These are phyloP conservation scores for Heliconius melpomene DNA, from an alignment of 1,140 invertebrate genomes.

Conservation along the genomic window DNA sequence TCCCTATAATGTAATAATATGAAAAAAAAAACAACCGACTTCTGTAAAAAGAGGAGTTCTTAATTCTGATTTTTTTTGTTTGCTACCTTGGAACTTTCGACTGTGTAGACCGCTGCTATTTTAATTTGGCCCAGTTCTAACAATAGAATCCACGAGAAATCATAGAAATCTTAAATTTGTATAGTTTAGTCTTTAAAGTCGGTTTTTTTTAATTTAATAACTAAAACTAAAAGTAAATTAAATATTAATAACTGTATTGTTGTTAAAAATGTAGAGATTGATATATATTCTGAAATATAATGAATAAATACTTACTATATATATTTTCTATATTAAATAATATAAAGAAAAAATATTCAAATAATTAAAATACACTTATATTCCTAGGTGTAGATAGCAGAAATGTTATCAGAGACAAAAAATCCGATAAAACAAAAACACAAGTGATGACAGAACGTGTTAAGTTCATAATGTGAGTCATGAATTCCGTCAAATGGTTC, in stretches of 20 bases:
- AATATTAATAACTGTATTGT: too few species aligned
- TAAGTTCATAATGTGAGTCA: conserved; percentile 60
- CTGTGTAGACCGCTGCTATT: too few species aligned
- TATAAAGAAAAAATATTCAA: background rate
- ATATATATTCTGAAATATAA: background rate
- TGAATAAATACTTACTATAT: background rate
- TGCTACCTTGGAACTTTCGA: too few species aligned
- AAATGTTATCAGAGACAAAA: conserved; percentile 19
- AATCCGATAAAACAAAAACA: conserved; percentile 18
- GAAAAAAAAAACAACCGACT: background rate
- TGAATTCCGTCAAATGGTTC: conserved; percentile 72
- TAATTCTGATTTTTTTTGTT: too few species aligned
- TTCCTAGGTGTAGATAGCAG: background rate
- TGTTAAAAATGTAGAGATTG: too few species aligned
- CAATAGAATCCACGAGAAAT: too few species aligned
- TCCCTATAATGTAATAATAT: background rate
- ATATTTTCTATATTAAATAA: background rate
- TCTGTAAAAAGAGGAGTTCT: too few species aligned
- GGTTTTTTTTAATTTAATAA: background rate
- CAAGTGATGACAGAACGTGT: conserved; percentile 34
- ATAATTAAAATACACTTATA: background rate
- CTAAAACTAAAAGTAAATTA: too few species aligned
- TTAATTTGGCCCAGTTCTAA: too few species aligned
- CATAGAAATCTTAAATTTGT: too few species aligned
- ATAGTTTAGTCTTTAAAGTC: background rate